Conservation (phyloP, 2,113 vertebrate species). For the Rhynchopsitta pachyrhyncha region DNA sequence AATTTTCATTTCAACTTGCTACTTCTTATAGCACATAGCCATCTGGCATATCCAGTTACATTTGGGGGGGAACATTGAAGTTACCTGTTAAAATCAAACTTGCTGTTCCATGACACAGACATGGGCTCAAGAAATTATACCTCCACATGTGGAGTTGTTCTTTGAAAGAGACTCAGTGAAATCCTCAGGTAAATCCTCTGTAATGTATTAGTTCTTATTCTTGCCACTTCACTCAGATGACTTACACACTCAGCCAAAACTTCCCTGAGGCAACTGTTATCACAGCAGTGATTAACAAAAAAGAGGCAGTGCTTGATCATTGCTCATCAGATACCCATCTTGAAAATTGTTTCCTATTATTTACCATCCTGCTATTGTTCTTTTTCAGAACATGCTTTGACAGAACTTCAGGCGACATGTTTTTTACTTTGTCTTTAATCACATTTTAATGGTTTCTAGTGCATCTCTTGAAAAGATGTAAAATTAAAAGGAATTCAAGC, state of each 20-base stretch:
- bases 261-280: neutral
- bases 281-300: neutral
- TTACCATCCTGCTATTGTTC: neutral
- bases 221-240: neutral
- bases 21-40: rapidly evolving
- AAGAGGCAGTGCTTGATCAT: neutral
- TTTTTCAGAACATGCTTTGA: neutral
- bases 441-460: neutral
- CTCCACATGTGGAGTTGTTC: rapidly evolving
- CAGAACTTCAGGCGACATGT: neutral
- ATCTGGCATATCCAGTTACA: neutral
- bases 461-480: rapidly evolving
- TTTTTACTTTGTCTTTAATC: neutral
- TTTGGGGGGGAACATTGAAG: neutral
- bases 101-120: neutral
- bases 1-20: neutral
- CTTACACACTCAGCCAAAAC: neutral
- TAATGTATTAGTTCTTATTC: neutral
- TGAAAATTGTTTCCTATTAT: neutral
- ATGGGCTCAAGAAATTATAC: neutral
- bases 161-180: neutral
- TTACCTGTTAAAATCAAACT: neutral
- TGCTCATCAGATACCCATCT: constrained; percentile 23
- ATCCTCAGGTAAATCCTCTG: neutral
- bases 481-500: neutral